These are phyloP conservation scores for Tortrix viridana DNA, from an alignment of 2,888 invertebrate genomes.

Conservation along the genomic window DNA sequence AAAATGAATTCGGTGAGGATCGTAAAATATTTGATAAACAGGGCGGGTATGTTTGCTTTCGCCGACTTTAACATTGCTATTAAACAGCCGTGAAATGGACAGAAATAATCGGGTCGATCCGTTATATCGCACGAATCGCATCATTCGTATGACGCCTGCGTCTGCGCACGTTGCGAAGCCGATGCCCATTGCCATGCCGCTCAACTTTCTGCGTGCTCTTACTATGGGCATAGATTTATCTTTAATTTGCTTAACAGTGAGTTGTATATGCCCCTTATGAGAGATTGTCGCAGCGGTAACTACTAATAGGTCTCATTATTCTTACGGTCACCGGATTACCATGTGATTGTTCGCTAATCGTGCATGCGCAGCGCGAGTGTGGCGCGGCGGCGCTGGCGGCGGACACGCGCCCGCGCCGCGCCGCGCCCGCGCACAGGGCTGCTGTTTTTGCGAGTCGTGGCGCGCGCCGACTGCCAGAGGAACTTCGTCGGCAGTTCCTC, in stretches of 20 bases:
- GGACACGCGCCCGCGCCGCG: slow-evolving; percentile 52
- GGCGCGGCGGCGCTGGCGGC: slow-evolving; percentile 29
- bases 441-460: slow-evolving; percentile 77
- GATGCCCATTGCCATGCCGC: slow-evolving; percentile 71
- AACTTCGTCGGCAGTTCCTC: slow-evolving; percentile 65
- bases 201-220: slow-evolving; percentile 61
- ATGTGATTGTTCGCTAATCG: slow-evolving; percentile 36
- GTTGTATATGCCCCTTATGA: slow-evolving; percentile 8
- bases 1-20: slow-evolving; percentile 79
- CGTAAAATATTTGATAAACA: slow-evolving; percentile 84
- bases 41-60: slow-evolving; percentile 81
- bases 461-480: slow-evolving; percentile 61
- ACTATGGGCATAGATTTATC: slow-evolving; percentile 69
- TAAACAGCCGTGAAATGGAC: slow-evolving; percentile 84
- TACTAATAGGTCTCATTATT: slow-evolving; percentile 26
- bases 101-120: slow-evolving; percentile 83
- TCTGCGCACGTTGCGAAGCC: slow-evolving; percentile 61
- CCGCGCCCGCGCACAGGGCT: slow-evolving; percentile 63
- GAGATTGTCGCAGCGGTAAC: slow-evolving; percentile 6
- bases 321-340: slow-evolving; percentile 21
- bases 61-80: slow-evolving; percentile 83
- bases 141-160: slow-evolving; percentile 80
- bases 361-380: slow-evolving; percentile 44
- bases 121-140: slow-evolving; percentile 74
- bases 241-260: slow-evolving; percentile 60